Evolutionary conservation across 2,888 invertebrate species (phyloP), one percentile per base, ranked within the genome.

Genomic region (Oxytorus armatus): DNA sequence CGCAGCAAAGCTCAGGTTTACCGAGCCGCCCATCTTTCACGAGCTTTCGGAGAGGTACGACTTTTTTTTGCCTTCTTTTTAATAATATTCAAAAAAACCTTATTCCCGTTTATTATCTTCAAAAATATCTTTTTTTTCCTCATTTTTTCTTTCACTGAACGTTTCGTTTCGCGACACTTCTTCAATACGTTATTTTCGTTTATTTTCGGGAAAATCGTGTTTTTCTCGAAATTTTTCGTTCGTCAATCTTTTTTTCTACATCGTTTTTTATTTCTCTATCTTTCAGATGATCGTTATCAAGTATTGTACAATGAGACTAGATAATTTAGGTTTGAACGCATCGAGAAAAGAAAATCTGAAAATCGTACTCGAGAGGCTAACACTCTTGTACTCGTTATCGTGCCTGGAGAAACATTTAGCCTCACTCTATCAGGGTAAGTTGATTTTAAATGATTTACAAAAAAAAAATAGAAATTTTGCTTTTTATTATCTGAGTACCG

Each of bases 1-100:
- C 94, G 96, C 75, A 96, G 96, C 89, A 95, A 96, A 86, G 94
- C 95, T 0, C 98, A 98, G 92, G 97, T 97, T 3, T 96, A 96
- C 91, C 94, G 95, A 83, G 96, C 96, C 84, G 94, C 95, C 44
- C 94, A 95, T 16, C 92, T 98, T 0, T 95, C 97, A 0, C 92
- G 95, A 82, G 96, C 95, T 0, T 98, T 96, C 90, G 96, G 96
- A 8, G 97, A 98, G 92, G 93, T 93, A 63, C 4, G 14, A 1
- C n/a, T 53, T 29, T 2, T 57, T 59, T 18, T 3, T 4, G 10
- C 10, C 36, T 3, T 39, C n/a, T 23, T 11, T 39, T 10, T n/a
- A 2, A 21, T n/a, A 16, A 11, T 51, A 0, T n/a, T 23, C n/a
- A 25, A n/a, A n/a, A n/a, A n/a, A n/a, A n/a, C n/a, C 3, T 25